A percentile compares a stretch with the other conserved stretches of the same genome.
These are phyloP conservation scores for Lagopus muta DNA, from an alignment of 2,113 vertebrate species.

Conservation along the genomic window DNA sequence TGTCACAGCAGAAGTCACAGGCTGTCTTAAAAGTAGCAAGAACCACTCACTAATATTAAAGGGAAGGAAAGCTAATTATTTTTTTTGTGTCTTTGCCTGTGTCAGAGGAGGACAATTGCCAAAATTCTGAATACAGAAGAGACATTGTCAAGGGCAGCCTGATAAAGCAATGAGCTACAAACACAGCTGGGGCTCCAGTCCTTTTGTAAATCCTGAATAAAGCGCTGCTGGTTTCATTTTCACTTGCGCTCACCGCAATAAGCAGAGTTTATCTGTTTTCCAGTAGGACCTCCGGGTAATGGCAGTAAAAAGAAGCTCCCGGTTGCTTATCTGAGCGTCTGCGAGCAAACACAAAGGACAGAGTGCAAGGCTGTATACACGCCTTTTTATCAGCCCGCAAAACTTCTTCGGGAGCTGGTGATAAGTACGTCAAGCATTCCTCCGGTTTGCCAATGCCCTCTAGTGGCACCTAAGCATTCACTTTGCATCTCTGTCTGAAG, in stretches of 20 bases:
- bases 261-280: background rate
- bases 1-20: background rate
- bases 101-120: background rate
- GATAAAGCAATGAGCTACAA: background rate
- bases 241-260: fast-evolving
- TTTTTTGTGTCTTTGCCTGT: background rate
- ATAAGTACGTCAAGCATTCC: fast-evolving
- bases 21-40: background rate
- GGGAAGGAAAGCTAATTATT: background rate
- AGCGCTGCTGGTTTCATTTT: background rate
- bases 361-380: background rate
- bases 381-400: background rate
- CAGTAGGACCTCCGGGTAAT: background rate
- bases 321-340: background rate
- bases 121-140: background rate
- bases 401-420: fast-evolving
- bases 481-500: background rate
- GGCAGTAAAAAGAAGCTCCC: background rate
- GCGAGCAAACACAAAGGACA: background rate
- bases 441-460: conserved; percentile 39
- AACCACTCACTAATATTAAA: background rate
- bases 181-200: background rate
- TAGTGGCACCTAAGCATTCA: background rate
- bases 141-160: background rate
- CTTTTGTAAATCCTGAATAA: background rate